These are phyloP conservation scores for Struthidea cinerea DNA, from an alignment of 2,113 vertebrate species.

Conservation along the genomic window DNA sequence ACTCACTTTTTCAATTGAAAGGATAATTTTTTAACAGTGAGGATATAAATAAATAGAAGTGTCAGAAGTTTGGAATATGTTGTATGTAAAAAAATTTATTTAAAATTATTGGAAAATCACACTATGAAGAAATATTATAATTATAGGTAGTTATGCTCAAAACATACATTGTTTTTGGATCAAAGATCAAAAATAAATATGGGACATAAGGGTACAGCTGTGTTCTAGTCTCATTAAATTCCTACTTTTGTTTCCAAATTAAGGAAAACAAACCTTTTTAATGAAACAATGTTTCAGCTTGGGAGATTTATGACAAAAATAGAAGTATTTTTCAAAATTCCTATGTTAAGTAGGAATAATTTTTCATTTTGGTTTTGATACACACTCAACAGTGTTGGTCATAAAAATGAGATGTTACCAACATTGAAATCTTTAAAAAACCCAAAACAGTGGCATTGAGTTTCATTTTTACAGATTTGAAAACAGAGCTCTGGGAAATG, in stretches of 20 bases:
- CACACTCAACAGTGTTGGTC: background rate
- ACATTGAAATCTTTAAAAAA: background rate
- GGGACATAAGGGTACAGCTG: background rate
- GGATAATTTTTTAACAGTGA: background rate
- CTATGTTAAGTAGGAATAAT: background rate
- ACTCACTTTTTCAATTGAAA: background rate
- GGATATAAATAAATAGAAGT: background rate
- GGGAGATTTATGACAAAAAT: background rate
- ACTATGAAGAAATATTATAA: background rate
- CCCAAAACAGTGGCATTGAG: accelerated
- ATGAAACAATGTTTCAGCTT: background rate
- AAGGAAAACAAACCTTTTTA: background rate
- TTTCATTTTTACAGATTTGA: background rate
- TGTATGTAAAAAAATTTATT: background rate
- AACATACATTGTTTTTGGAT: background rate
- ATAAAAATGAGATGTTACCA: background rate
- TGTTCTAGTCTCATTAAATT: background rate
- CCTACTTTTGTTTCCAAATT: background rate
- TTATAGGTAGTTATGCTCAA: background rate
- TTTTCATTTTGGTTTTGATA: background rate
- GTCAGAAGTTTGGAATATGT: background rate
- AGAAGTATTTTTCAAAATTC: background rate
- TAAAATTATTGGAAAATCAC: background rate
- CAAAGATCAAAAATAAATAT: background rate
- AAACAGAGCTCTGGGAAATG: background rate